phyloP scores from a whole-genome alignment of 2,797 vertebrate genomes.

The Nannoperca obscura region DNA sequence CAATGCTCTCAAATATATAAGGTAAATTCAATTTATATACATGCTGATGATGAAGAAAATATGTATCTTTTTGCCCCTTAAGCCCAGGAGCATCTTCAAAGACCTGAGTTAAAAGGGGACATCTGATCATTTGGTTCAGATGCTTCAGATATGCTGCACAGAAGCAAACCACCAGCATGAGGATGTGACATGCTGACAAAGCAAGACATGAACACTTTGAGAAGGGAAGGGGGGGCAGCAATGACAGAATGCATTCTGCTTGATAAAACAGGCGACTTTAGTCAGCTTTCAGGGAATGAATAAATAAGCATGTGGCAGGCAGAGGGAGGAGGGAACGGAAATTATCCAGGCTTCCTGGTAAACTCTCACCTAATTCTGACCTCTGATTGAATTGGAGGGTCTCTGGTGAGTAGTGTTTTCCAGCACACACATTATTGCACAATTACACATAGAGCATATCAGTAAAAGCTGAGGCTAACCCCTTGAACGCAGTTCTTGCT shows the following conservation, averaged over 20 bases:
- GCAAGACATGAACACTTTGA: constrained; percentile 41
- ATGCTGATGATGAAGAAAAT: background rate
- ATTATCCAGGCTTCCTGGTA: constrained; percentile 23
- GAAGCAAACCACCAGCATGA: constrained; percentile 4
- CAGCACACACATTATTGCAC: constrained; percentile 5
- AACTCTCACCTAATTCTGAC: constrained; percentile 39
- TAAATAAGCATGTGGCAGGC: constrained; percentile 43
- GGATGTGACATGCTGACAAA: constrained; percentile 55
- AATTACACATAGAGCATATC: background rate
- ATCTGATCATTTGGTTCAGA: constrained; percentile 14
- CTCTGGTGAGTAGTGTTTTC: constrained; percentile 30
- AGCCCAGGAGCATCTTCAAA: background rate
- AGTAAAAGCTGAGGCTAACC: constrained; percentile 32
- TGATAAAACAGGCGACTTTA: constrained; percentile 22
- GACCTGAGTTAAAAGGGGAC: background rate
- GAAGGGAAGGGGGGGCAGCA: background rate
- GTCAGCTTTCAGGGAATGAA: constrained; percentile 52
- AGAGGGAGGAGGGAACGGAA: constrained; percentile 11
- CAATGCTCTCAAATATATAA: background rate
- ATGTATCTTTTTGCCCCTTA: background rate
- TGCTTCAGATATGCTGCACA: constrained; percentile 22
- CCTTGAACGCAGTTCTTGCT: background rate
- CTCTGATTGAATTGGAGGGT: constrained; percentile 10
- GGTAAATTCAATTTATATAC: background rate
- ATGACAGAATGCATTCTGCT: constrained; percentile 43